A percentile compares a stretch with the other conserved stretches of the same genome.
phyloP scores from a whole-genome alignment of 1,140 invertebrate genomes.

The Lanistes nyassanus region DNA sequence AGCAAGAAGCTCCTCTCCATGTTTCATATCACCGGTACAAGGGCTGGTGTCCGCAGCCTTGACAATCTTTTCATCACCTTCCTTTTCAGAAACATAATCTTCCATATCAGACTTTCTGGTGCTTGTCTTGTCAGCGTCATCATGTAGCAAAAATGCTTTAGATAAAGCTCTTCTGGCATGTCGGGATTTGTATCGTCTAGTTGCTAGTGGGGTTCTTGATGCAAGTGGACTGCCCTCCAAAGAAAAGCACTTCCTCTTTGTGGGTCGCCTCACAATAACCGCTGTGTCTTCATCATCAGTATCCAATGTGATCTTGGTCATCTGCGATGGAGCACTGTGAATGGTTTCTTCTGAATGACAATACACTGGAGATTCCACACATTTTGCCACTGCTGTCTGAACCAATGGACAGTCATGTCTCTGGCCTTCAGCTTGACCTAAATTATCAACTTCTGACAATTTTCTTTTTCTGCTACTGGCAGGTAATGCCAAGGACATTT shows the following conservation, averaged over 20 bases:
- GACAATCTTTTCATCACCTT: not conserved
- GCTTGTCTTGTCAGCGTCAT: not conserved
- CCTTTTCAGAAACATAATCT: slow-evolving; percentile 12
- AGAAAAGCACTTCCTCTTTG: slow-evolving; percentile 43
- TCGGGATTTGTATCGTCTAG: not conserved
- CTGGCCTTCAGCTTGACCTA: not conserved
- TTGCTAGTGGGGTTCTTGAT: slow-evolving; percentile 1
- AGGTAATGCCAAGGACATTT: not conserved
- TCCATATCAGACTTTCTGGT: not conserved
- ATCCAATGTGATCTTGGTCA: slow-evolving; percentile 1
- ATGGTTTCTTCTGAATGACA: not conserved
- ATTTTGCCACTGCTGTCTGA: not conserved
- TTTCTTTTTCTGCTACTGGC: slow-evolving; percentile 7
- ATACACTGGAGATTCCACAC: not conserved
- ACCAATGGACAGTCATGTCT: not conserved
- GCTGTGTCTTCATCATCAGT: slow-evolving; percentile 27
- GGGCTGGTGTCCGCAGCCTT: not conserved
- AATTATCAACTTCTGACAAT: not conserved
- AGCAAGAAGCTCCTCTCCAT: no score
- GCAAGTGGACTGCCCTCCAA: slow-evolving; percentile 27
- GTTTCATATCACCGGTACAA: no score
- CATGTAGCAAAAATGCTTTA: slow-evolving; percentile 5
- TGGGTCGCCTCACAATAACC: slow-evolving; percentile 18
- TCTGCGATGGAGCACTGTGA: slow-evolving; percentile 12
- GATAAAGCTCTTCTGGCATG: slow-evolving; percentile 10